Evolutionary conservation across 1,140 invertebrate species (phyloP), one percentile per base, ranked within the genome.

Genomic region (Neodiprion lecontei): DNA sequence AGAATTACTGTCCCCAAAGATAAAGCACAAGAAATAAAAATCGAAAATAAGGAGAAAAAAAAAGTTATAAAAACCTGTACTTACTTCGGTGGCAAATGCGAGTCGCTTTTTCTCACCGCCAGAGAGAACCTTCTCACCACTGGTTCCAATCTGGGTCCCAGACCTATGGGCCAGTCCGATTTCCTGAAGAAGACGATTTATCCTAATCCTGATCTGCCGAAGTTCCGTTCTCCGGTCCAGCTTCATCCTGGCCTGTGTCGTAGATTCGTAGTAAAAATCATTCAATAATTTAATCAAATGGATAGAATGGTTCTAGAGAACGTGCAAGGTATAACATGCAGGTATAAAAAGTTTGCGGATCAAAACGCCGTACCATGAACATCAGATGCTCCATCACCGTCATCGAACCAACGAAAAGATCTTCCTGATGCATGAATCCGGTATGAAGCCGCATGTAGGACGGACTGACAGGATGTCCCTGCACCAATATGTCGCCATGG

Each of bases 401-500:
- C 74, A 98, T 91, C 10, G 93, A 92, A 1, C 93, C 94, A 53
- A 97, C 92, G 82, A 98, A 98, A 48, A 98, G 89, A 83, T 98
- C 96, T 75, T 97, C 95, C 86, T 99, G 98, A 81, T 98, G 95
- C 85, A 99, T 96, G 85, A 96, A 99, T 0, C 96, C 97, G 75
- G 95, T 97, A 53, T 97, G 89, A 74, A 91, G 90, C 79, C 93
- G 92, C 91, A 97, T 95, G 77, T 93, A 95, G 7, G 77, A 75
- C 73, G 92, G 90, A 10, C 91, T 91, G 7, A 94, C 88, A 7
- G 89, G 86, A 23, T 89, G 84, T 1, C 94, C 94, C 82, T 96
- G 95, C 76, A 96, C 90, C 67, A 91, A 82, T 72, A 95, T 92
- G 72, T 95, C 92, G 2, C 96, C 96, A 79, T 94, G 91, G 14